phyloP scores from a whole-genome alignment of 1,140 invertebrate species.

The Formica exsecta region DNA sequence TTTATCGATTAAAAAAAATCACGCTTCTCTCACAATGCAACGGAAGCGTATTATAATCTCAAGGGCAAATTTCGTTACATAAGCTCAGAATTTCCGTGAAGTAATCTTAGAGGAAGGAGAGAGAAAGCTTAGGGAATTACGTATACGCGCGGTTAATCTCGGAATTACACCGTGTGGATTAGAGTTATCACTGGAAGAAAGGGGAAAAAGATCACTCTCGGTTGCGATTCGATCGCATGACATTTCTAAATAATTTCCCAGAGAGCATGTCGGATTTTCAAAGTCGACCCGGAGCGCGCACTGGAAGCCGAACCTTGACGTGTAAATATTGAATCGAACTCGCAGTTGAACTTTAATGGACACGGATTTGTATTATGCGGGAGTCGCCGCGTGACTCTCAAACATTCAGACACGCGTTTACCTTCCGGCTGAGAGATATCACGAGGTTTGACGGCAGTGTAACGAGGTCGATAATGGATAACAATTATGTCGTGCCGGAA shows the following conservation, averaged over 20 bases:
- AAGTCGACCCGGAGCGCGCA: slow-evolving; percentile 45
- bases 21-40: neutral
- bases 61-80: slow-evolving; percentile 59
- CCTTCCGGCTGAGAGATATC: neutral
- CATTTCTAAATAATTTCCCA: slow-evolving; percentile 62
- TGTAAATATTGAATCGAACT: slow-evolving; percentile 64
- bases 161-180: slow-evolving; percentile 70
- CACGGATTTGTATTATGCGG: slow-evolving; percentile 49
- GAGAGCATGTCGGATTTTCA: slow-evolving; percentile 49
- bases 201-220: neutral
- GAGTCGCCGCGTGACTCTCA: slow-evolving; percentile 21
- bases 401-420: slow-evolving; percentile 44
- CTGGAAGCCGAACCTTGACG: slow-evolving; percentile 11
- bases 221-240: slow-evolving; percentile 49
- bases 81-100: slow-evolving; percentile 43
- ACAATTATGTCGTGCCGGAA: slow-evolving; percentile 29
- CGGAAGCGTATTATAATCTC: slow-evolving; percentile 29
- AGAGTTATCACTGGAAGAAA: neutral
- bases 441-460: slow-evolving; percentile 7
- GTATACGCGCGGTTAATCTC: slow-evolving; percentile 67
- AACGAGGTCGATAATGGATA: slow-evolving; percentile 44
- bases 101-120: slow-evolving; percentile 55
- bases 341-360: slow-evolving; percentile 46
- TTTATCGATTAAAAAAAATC: slow-evolving; percentile 43
- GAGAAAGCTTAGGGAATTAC: slow-evolving; percentile 52